These are phyloP conservation scores for Drosophila kuntzei DNA, from an alignment of 2,888 invertebrate genomes.

Conservation along the genomic window DNA sequence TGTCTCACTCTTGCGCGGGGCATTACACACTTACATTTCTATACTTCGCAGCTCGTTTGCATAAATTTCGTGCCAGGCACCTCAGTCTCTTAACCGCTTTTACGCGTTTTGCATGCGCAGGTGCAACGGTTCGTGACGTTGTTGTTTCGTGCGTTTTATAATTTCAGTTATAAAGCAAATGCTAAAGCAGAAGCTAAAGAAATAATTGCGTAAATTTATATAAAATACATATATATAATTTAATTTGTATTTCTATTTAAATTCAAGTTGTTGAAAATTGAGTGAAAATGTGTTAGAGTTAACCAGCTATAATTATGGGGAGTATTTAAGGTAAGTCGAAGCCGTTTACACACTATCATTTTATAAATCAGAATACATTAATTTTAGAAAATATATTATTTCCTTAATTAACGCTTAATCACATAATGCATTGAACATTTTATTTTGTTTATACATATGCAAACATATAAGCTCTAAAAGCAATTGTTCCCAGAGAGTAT, in stretches of 20 bases:
- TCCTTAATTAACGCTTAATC: constrained; percentile 14
- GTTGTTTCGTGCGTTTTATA: constrained; percentile 68
- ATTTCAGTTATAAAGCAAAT: constrained; percentile 65
- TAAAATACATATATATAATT: constrained; percentile 59
- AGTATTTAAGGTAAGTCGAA: constrained; percentile 16
- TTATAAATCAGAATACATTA: constrained; percentile 37
- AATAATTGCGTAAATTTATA: constrained; percentile 72
- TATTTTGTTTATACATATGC: not conserved
- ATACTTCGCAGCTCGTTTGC: constrained; percentile 83
- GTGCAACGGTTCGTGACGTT: constrained; percentile 74
- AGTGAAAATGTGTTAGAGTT: constrained; percentile 65
- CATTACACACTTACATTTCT: constrained; percentile 76
- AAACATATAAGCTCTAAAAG: not conserved
- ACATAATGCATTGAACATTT: not conserved
- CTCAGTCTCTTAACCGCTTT: constrained; percentile 26
- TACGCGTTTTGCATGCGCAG: constrained; percentile 70
- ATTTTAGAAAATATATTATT: constrained; percentile 21
- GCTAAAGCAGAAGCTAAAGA: constrained; percentile 26
- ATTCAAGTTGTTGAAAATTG: constrained; percentile 57
- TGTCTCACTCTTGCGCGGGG: constrained; percentile 25
- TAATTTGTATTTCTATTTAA: constrained; percentile 57
- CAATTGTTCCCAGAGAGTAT: not conserved
- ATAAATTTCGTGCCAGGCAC: constrained; percentile 80
- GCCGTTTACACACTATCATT: constrained; percentile 41
- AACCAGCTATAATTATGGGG: constrained; percentile 56